phyloP scores from a whole-genome alignment of 2,113 vertebrate species.

The Cyanoramphus novaezelandiae region DNA sequence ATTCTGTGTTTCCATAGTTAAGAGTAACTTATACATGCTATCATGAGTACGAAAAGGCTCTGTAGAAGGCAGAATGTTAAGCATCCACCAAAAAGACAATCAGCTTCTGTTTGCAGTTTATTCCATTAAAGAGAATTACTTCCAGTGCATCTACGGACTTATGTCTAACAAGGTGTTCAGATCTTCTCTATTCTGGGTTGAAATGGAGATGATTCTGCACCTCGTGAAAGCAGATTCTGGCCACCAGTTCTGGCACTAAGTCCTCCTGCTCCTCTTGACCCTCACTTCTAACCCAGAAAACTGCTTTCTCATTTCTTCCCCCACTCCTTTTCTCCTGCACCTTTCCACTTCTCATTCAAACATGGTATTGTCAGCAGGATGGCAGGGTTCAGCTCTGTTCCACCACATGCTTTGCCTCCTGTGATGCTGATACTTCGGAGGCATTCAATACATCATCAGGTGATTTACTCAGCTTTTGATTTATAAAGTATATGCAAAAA shows the following conservation, averaged over 20 bases:
- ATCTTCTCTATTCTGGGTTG: neutral
- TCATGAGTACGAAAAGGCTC: neutral
- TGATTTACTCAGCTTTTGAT: neutral
- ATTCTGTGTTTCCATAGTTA: neutral
- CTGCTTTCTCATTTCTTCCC: neutral
- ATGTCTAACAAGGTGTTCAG: neutral
- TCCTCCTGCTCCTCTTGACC: neutral
- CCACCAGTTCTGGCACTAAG: neutral
- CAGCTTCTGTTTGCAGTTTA: neutral
- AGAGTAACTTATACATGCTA: neutral
- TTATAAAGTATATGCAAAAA: neutral
- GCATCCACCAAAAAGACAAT: neutral
- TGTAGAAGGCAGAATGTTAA: neutral
- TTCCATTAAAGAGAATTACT: neutral
- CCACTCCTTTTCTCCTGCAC: neutral
- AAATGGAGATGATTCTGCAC: neutral
- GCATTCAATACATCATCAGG: neutral
- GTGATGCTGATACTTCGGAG: neutral
- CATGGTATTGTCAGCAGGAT: accelerated
- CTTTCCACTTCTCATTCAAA: neutral
- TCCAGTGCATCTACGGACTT: neutral
- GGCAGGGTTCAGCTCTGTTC: neutral
- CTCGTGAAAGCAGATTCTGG: neutral
- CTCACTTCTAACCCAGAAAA: neutral
- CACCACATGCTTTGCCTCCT: neutral